Evolutionary conservation across 2,113 vertebrate species (phyloP).

Genomic region (Heteronetta atricapilla): DNA sequence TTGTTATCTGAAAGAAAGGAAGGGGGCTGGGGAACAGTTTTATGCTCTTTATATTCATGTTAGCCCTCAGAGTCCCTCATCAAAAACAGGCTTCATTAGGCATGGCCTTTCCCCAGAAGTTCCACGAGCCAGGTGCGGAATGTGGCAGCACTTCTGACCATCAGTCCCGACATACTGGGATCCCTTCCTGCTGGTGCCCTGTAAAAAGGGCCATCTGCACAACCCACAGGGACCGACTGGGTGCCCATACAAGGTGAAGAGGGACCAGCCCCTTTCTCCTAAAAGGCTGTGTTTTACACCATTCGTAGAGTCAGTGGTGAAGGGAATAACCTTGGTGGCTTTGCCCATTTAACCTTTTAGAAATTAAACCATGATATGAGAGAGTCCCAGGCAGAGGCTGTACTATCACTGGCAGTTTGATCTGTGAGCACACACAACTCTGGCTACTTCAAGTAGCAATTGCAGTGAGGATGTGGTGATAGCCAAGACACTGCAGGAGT

Average conservation of each 20-base stretch:
- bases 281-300: not conserved
- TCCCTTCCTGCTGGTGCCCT: not conserved
- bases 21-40: fast-evolving
- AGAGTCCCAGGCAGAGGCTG: not conserved
- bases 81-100: not conserved
- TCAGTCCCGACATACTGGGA: not conserved
- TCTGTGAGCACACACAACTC: not conserved
- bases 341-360: not conserved
- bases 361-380: not conserved
- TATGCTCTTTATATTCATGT: not conserved
- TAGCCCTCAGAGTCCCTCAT: not conserved
- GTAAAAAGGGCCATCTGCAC: fast-evolving
- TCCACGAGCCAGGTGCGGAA: not conserved
- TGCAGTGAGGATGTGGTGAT: not conserved
- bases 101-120: not conserved
- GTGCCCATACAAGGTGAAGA: not conserved
- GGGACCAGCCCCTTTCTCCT: not conserved
- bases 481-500: not conserved
- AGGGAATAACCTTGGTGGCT: not conserved
- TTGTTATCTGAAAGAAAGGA: not conserved
- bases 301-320: not conserved
- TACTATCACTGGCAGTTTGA: not conserved
- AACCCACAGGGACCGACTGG: no score
- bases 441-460: not conserved
- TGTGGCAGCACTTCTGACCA: not conserved